phyloP scores from a whole-genome alignment of 2,888 invertebrate genomes.

The Polydrusus pterygomalis region DNA sequence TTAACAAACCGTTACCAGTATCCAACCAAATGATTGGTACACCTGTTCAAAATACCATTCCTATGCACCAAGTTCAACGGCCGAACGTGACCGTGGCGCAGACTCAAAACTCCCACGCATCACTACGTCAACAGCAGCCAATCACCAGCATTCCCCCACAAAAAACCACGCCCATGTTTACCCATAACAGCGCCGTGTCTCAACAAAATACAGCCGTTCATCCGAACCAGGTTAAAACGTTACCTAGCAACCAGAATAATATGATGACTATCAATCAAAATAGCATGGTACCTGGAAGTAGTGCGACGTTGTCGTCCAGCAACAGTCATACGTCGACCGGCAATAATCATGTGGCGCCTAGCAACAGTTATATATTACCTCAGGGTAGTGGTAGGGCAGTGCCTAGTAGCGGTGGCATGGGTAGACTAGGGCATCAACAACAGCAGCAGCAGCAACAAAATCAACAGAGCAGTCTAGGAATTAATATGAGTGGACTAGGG shows the following conservation, averaged over 20 bases:
- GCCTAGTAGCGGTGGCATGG: neutral
- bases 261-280: constrained; percentile 25
- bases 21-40: constrained; percentile 32
- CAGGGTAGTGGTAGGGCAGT: neutral
- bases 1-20: constrained; percentile 40
- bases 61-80: constrained; percentile 35
- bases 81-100: constrained; percentile 29
- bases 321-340: constrained; percentile 24
- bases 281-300: constrained; percentile 26
- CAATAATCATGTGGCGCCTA: constrained; percentile 8
- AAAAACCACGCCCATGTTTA: constrained; percentile 23
- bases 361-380: constrained; percentile 18
- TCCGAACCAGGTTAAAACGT: constrained; percentile 27
- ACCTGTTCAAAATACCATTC: constrained; percentile 36
- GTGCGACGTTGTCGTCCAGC: constrained; percentile 18
- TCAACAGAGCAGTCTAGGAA: constrained; percentile 10
- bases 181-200: constrained; percentile 24
- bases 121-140: constrained; percentile 35
- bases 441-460: constrained; percentile 17
- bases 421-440: constrained; percentile 17
- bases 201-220: constrained; percentile 18
- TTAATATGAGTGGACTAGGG: constrained; percentile 17
- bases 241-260: constrained; percentile 14
- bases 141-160: constrained; percentile 18
- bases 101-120: constrained; percentile 23